Conservation (phyloP, 2,113 vertebrate species). For the Nasalis larvatus region DNA sequence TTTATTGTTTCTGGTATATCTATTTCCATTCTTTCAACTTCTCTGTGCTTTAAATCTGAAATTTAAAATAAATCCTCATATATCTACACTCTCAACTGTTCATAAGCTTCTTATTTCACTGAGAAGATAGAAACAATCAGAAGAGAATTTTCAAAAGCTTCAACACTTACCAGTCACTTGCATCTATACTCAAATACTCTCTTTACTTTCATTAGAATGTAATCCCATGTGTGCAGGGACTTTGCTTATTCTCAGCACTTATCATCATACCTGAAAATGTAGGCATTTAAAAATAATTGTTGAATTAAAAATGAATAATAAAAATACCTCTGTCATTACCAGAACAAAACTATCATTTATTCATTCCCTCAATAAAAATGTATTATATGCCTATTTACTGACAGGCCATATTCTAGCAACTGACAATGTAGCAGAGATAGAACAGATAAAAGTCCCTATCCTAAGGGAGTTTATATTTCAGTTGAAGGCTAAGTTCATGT, state of each 20-base stretch:
- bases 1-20: background rate
- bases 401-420: background rate
- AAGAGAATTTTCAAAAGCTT: background rate
- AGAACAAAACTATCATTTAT: background rate
- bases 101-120: background rate
- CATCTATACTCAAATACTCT: background rate
- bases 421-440: background rate
- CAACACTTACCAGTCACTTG: background rate
- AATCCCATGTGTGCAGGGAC: background rate
- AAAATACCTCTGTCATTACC: background rate
- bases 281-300: background rate
- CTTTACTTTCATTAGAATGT: background rate
- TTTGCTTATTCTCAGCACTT: background rate
- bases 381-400: background rate
- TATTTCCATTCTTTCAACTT: background rate
- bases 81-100: background rate
- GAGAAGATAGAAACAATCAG: background rate
- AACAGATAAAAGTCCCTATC: background rate
- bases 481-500: background rate
- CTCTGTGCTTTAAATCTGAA: background rate
- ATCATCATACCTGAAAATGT: background rate
- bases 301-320: background rate
- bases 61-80: background rate
- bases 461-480: background rate
- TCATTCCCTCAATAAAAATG: background rate